Percentiles rank a stretch among this genome's conserved stretches.
phyloP scores from a whole-genome alignment of 2,797 vertebrate genomes.

The Enteromius thamalakanensis region DNA sequence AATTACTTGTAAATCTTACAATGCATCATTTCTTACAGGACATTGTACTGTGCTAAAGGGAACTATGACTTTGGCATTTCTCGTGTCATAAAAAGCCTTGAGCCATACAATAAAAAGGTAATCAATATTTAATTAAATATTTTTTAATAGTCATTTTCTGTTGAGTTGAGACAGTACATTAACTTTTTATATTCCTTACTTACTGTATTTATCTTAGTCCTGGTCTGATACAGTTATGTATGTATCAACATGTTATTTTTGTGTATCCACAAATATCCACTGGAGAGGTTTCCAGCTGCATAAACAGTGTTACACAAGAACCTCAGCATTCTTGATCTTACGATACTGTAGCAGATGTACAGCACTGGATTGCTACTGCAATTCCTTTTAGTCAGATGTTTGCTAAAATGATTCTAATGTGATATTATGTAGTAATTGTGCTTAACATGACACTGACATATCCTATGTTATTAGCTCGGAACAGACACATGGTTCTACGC shows the following conservation, averaged over 20 bases:
- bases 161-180: not conserved
- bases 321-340: constrained; percentile 35
- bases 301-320: constrained; percentile 48
- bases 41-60: constrained; percentile 94
- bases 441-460: not conserved
- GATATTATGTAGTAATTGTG: not conserved
- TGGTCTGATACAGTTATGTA: not conserved
- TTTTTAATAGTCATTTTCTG: not conserved
- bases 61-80: constrained; percentile 97
- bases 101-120: constrained; percentile 95
- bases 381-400: not conserved
- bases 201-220: not conserved
- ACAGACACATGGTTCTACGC: constrained; percentile 98
- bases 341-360: constrained; percentile 4
- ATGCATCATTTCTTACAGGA: constrained; percentile 70
- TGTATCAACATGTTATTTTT: constrained; percentile 35
- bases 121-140: not conserved
- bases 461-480: constrained; percentile 77
- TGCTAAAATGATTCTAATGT: not conserved
- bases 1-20: not conserved
- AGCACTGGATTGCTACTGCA: constrained; percentile 13
- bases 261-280: not conserved
- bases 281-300: constrained; percentile 54
- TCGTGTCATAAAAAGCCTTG: constrained; percentile 94
- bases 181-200: not conserved